Conservation (phyloP, 1,140 invertebrate genomes). For the Theocolax elegans region DNA sequence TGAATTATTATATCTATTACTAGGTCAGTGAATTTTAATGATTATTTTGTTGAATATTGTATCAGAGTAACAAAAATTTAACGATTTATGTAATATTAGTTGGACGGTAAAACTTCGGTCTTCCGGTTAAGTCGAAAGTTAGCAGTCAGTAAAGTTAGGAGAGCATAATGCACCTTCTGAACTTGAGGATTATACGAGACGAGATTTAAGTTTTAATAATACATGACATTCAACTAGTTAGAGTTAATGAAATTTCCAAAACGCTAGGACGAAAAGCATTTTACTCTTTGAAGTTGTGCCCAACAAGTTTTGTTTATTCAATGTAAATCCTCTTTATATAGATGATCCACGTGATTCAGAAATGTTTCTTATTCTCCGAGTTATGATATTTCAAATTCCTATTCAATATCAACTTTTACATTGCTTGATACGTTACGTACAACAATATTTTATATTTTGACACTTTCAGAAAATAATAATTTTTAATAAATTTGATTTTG, state of each 20-base stretch:
- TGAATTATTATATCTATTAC: no score
- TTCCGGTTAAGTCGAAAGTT: conserved; percentile 26
- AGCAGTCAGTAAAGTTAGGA: conserved; percentile 22
- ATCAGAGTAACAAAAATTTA: conserved; percentile 17
- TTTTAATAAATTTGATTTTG: no score
- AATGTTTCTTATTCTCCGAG: no score
- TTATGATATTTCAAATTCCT: no score
- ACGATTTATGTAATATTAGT: conserved; percentile 25
- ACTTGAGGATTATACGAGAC: conserved; percentile 36
- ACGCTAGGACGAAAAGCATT: conserved; percentile 16
- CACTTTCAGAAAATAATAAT: no score
- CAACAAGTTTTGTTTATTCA: conserved; percentile 6
- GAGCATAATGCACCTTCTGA: conserved; percentile 24
- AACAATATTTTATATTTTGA: no score
- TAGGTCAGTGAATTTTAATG: no score
- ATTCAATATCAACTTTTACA: no score
- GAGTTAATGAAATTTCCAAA: conserved; percentile 29
- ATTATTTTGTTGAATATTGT: no score
- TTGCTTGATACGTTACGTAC: no score
- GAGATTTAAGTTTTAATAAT: conserved; percentile 43
- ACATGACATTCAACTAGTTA: conserved; percentile 41
- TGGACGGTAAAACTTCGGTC: conserved; percentile 14
- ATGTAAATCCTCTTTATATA: neutral
- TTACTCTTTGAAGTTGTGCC: neutral
- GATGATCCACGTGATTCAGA: no score